Base-by-base conservation (phyloP, 2,888 invertebrate genomes). In the Lypha dubia region DNA sequence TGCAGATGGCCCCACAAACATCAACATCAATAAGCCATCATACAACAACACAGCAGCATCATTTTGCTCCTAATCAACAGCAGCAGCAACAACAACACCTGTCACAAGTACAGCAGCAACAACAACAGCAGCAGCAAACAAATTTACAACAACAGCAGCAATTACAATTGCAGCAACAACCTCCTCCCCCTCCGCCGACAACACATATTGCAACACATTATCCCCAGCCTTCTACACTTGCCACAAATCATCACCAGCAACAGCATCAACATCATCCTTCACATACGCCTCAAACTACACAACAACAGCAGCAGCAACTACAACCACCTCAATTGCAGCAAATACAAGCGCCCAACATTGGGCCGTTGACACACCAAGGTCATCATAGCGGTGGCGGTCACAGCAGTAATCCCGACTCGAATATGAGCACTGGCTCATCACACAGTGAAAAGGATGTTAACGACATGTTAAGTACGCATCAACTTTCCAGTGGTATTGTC, bases 361-460 rank as follows among this genome's bases (percentile, higher is more conserved):
- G 86, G 70, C 80, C 83, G 44, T 58, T 83, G 68, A 76, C 76
- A 44, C 73, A 80, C 20, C 75, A 76, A 56, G 81, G 75, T 86
- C 88, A 88, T 82, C 88, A 88, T 53, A 87, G 87, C 86, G 85
- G 88, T 80, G 90, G 90, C 81, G 90, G 90, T 75, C 90, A 90
- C 70, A 91, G 91, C 88, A 91, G 96, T 94, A 97, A 95, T 95
- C 97, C 97, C 94, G 98, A 98, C 95, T 98, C 98, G 94, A 98
- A 98, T 95, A 97, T 98, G 96, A 98, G 98, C 95, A 97, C 97
- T 95, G 97, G 97, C 95, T 98, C 97, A 93, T 97, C 97, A 93
- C 97, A 97, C 94, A 97, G 97, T 94, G 97, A 98, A 94, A 98
- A 97, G 94, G 97, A 98, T 92, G 91, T 91, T 87, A 89, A 88